These are phyloP conservation scores for Polyodon spathula DNA, from an alignment of 2,113 vertebrate genomes.

Conservation along the genomic window DNA sequence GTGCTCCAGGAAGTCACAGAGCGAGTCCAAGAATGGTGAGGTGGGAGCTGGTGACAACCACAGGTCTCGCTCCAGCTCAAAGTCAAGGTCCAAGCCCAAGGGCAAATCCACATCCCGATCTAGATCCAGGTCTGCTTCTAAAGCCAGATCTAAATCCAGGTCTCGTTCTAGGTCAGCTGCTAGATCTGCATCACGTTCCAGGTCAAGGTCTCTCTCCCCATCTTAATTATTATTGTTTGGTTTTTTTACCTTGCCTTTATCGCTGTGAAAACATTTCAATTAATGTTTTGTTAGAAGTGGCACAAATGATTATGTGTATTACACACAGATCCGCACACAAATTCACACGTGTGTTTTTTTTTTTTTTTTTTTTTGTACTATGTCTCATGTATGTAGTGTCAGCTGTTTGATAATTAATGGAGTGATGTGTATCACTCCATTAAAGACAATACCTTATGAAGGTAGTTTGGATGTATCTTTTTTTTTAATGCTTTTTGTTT, in stretches of 20 bases:
- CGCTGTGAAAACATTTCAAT: too few relatives aligned
- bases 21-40: constrained; percentile 36
- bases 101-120: constrained; percentile 50
- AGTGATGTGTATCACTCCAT: too few relatives aligned
- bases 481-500: too few relatives aligned
- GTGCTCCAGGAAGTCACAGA: constrained; percentile 40
- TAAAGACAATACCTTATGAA: too few relatives aligned
- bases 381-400: too few relatives aligned
- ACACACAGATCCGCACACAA: too few relatives aligned
- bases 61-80: constrained; percentile 49
- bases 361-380: too few relatives aligned
- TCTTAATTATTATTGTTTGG: constrained; percentile 46
- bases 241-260: constrained; percentile 19
- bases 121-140: constrained; percentile 48
- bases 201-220: constrained; percentile 61
- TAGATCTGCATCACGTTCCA: constrained; percentile 51
- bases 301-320: too few relatives aligned
- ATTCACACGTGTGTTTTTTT: too few relatives aligned
- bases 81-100: constrained; percentile 60
- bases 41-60: constrained; percentile 25
- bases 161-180: constrained; percentile 60
- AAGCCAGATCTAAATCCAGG: constrained; percentile 51
- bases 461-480: too few relatives aligned
- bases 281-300: too few relatives aligned
- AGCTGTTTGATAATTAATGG: too few relatives aligned